These are phyloP conservation scores for Dromas ardeola DNA, from an alignment of 2,113 vertebrate genomes.

Conservation along the genomic window DNA sequence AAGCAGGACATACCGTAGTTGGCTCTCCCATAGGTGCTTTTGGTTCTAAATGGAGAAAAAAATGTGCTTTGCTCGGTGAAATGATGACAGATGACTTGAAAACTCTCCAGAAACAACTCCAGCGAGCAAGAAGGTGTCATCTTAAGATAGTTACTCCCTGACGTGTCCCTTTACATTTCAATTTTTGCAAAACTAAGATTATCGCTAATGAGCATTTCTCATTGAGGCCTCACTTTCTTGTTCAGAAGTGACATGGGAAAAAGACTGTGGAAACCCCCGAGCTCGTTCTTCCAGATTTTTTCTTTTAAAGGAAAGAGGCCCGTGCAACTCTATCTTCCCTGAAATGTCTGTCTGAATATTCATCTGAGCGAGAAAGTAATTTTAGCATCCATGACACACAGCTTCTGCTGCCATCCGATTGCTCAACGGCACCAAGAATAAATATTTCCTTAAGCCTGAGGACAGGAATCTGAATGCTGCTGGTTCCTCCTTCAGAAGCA, in stretches of 20 bases:
- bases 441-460: conserved; percentile 35
- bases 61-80: background rate
- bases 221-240: background rate
- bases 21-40: background rate
- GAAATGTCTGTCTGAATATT: conserved; percentile 32
- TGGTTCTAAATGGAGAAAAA: background rate
- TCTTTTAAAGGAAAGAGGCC: conserved; percentile 43
- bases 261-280: conserved; percentile 72
- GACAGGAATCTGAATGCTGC: conserved; percentile 3
- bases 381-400: conserved; percentile 60
- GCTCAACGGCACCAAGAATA: conserved; percentile 33
- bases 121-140: background rate
- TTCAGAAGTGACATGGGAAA: conserved; percentile 65
- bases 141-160: background rate
- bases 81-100: background rate
- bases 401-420: conserved; percentile 38
- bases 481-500: conserved; percentile 22
- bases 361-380: conserved; percentile 53
- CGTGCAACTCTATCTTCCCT: conserved; percentile 53
- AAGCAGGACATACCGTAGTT: background rate
- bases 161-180: background rate
- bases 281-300: conserved; percentile 58
- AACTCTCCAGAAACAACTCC: background rate
- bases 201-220: background rate
- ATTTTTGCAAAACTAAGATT: conserved; percentile 38